phyloP scores from a whole-genome alignment of 2,797 vertebrate species.

The Philypnodon macrostomus region DNA sequence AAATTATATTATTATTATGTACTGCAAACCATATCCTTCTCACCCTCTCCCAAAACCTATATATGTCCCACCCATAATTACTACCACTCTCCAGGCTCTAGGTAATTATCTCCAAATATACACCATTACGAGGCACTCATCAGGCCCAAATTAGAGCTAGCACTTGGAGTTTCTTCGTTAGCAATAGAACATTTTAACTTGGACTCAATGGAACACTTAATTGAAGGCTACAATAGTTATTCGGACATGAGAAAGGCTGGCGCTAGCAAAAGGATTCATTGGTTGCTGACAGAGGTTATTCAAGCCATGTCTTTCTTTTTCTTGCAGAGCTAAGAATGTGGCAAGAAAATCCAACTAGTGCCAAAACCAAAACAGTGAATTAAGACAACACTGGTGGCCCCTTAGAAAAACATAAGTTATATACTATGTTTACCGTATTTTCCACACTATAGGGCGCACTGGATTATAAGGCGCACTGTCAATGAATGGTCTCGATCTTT shows the following conservation, averaged over 20 bases:
- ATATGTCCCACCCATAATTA: not conserved
- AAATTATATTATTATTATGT: not conserved
- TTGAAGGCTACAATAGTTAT: constrained; percentile 34
- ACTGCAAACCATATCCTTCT: not conserved
- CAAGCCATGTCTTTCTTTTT: constrained; percentile 22
- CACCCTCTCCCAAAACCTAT: not conserved
- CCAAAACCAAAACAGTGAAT: constrained; percentile 36
- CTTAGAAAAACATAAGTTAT: no score
- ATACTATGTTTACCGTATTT: no score
- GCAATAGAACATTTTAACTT: constrained; percentile 19
- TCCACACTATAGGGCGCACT: no score
- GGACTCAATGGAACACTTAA: constrained; percentile 26
- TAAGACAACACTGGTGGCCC: no score
- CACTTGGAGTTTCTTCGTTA: constrained; percentile 21
- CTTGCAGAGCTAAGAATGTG: constrained; percentile 50
- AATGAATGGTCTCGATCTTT: no score
- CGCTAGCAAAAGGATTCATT: constrained; percentile 26
- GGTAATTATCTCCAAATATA: constrained; percentile 6
- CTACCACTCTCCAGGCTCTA: not conserved
- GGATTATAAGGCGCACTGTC: no score
- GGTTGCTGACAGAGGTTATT: constrained; percentile 36
- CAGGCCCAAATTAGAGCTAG: constrained; percentile 7
- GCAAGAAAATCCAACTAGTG: constrained; percentile 54
- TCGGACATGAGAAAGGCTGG: constrained; percentile 18
- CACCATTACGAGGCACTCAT: constrained; percentile 10